These are phyloP conservation scores for Bombus huntii DNA, from an alignment of 1,140 invertebrate species.

Conservation along the genomic window DNA sequence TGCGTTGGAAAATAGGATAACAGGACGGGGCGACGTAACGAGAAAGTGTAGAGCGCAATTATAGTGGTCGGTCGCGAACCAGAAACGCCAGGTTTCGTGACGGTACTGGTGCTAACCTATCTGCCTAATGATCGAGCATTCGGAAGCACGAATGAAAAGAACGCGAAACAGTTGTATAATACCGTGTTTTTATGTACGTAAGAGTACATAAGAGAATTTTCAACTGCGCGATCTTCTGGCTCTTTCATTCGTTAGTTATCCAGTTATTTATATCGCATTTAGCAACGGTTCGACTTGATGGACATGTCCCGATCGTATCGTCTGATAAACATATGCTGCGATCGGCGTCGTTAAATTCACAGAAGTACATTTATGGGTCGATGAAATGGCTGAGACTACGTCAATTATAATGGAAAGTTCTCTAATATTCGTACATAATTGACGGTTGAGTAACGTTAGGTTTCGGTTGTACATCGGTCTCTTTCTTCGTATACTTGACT, in stretches of 20 bases:
- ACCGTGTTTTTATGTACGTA: not conserved
- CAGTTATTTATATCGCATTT: slow-evolving; percentile 30
- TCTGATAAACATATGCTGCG: not conserved
- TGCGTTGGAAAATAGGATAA: slow-evolving; percentile 34
- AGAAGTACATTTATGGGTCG: not conserved
- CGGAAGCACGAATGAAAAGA: slow-evolving; percentile 33
- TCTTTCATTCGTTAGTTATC: slow-evolving; percentile 13
- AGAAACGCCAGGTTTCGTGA: slow-evolving; percentile 31
- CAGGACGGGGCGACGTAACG: slow-evolving; percentile 16
- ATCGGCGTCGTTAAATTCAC: not conserved
- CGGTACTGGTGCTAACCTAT: slow-evolving; percentile 14
- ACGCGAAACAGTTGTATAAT: slow-evolving; percentile 19
- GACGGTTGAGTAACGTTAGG: no score
- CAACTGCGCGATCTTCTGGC: not conserved
- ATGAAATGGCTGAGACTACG: not conserved
- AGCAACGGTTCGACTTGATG: not conserved
- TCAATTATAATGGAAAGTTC: not conserved
- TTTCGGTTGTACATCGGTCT: no score
- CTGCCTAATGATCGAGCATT: slow-evolving; percentile 32
- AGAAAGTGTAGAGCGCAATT: slow-evolving; percentile 42
- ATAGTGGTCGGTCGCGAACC: slow-evolving; percentile 8
- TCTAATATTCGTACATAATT: no score
- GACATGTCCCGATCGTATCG: slow-evolving; percentile 11
- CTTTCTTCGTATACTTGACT: no score
- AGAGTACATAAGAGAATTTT: no score